Percentiles rank a stretch among this genome's conserved stretches.
phyloP scores from a whole-genome alignment of 2,113 vertebrate genomes.

The Nothoprocta perdicaria region DNA sequence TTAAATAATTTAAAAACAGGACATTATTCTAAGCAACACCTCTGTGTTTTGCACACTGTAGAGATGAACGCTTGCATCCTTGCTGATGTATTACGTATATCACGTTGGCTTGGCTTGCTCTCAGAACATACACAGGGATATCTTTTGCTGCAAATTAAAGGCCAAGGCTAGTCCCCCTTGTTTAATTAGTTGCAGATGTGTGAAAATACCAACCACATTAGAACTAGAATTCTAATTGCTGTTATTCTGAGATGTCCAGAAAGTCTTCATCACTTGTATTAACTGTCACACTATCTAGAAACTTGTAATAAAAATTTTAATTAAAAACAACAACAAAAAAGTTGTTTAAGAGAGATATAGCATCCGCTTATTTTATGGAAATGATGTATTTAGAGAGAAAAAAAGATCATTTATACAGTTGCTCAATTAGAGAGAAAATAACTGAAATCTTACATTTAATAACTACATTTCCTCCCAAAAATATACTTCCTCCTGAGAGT shows the following conservation, averaged over 20 bases:
- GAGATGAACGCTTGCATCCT: neutral
- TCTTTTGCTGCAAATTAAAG: conserved; percentile 1
- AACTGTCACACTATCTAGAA: conserved; percentile 4
- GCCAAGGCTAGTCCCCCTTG: neutral
- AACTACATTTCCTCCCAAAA: neutral
- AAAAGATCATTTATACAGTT: neutral
- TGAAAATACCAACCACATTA: conserved; percentile 18
- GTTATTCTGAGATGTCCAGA: neutral
- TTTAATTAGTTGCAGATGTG: conserved; percentile 42
- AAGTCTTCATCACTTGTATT: neutral
- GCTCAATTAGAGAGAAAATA: neutral
- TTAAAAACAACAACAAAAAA: neutral
- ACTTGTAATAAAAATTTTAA: neutral
- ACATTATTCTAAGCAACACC: neutral
- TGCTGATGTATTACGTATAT: neutral
- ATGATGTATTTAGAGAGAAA: neutral
- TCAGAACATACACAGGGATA: neutral
- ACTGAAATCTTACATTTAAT: neutral
- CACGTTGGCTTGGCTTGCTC: neutral
- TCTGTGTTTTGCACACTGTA: neutral
- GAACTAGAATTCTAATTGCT: neutral
- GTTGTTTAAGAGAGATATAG: neutral
- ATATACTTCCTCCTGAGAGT: neutral
- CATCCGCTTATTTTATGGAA: neutral
- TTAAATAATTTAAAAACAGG: neutral